Evolutionary conservation across 2,888 invertebrate genomes (phyloP), one percentile per base, ranked within the genome.

Genomic region (Heteromurus nitidus): DNA sequence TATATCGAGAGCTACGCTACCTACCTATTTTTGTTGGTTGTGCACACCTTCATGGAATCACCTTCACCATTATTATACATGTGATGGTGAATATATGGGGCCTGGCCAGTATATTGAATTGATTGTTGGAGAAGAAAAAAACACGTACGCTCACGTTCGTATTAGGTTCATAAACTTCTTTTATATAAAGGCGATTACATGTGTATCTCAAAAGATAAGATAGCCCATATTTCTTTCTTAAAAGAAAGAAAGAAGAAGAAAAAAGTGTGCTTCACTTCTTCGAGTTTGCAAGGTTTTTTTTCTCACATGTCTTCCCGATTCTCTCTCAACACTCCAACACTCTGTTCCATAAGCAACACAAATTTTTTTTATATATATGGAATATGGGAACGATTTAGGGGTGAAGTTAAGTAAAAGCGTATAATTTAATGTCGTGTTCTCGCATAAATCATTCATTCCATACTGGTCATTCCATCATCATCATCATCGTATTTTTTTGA

Each of bases 391-490:
- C 55, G 24, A 67, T 74, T 65, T 75, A 67, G 67, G 58, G 75
- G 55, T 67, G 64, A 67, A 75, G 75, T 65, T 55, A 75, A 75
- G 75, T 58, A 75, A 67, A 77, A 79, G 82, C 67, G 69, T 84
- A 79, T 82, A 77, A 82, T 82, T 80, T 82, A 82, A 83, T 83
- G 80, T 82, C 85, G 83, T 85, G 85, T 83, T 82, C 67, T 68
- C 82, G 85, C 85, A 85, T 85, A 85, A 85, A 85, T 85, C 85
- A 85, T 79, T 36, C 79, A 80, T 85, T 82, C 83, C 83, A 85
- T 82, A 80, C 83, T 85, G 83, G 83, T 83, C 83, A 85, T 82
- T 83, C 60, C 69, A 62, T 74, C 68, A 60, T 70, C 76, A 58
- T 58, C 68, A 65, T 55, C 70, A 64, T 80, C 44, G 36, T 20